A percentile compares a stretch with the other conserved stretches of the same genome.
Conservation (phyloP, 2,113 vertebrate genomes). For the Mola mola region DNA sequence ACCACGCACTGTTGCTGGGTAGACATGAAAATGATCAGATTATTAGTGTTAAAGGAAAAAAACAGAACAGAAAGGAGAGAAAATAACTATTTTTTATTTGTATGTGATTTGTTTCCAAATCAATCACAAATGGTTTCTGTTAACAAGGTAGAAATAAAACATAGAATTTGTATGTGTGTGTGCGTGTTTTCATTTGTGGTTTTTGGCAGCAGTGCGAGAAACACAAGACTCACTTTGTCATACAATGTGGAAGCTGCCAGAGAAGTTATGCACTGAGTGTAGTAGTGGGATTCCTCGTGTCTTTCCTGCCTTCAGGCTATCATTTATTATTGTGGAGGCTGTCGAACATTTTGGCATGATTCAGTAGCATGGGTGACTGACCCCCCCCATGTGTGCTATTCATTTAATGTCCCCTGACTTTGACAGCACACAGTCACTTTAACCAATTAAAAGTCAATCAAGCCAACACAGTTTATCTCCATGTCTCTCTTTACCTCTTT, state of each 20-base stretch:
- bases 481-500: too few species aligned
- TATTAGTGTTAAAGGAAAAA: slow-evolving; percentile 42
- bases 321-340: slow-evolving; percentile 5
- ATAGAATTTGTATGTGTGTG: slow-evolving; percentile 74
- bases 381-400: too few species aligned
- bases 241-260: too few species aligned
- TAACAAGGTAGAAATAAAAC: slow-evolving; percentile 79
- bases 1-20: slow-evolving; percentile 77
- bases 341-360: slow-evolving; percentile 20
- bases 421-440: too few species aligned
- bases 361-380: slow-evolving; percentile 23
- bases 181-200: slow-evolving; percentile 33
- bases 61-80: slow-evolving; percentile 6
- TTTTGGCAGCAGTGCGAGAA: too few species aligned
- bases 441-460: too few species aligned
- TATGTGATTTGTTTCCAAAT: slow-evolving; percentile 70
- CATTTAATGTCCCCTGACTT: too few species aligned
- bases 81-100: slow-evolving; percentile 68
- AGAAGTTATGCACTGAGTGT: too few species aligned
- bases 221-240: too few species aligned
- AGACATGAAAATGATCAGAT: slow-evolving; percentile 63
- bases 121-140: slow-evolving; percentile 74
- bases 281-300: not conserved
- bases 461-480: too few species aligned
- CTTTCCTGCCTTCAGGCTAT: not conserved